phyloP scores from a whole-genome alignment of 2,797 vertebrate species.

The Acomys russatus region DNA sequence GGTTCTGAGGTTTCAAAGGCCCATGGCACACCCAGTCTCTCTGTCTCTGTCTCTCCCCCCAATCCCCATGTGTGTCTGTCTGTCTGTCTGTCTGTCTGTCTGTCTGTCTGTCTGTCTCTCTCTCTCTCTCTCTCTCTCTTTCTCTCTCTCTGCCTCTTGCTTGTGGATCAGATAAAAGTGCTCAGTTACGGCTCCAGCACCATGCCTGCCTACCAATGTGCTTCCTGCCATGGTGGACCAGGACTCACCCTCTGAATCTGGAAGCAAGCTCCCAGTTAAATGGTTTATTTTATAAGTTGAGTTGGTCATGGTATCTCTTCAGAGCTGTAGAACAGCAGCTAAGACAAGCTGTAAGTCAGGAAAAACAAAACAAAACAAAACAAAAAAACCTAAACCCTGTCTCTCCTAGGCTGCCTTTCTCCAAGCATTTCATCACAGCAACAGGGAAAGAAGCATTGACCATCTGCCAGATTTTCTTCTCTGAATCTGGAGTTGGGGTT shows the following conservation, averaged over 20 bases:
- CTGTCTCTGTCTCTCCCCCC: background rate
- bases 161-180: background rate
- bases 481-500: background rate
- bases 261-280: background rate
- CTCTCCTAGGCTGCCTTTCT: background rate
- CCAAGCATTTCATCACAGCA: background rate
- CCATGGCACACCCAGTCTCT: background rate
- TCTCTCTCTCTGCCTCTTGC: background rate
- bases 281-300: background rate
- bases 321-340: background rate
- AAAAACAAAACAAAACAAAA: no score
- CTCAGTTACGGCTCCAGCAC: background rate
- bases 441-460: background rate
- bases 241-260: background rate
- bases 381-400: background rate
- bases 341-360: background rate
- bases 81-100: no score
- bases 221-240: background rate
- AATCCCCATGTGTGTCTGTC: no score
- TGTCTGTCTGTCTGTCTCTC: no score
- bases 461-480: background rate
- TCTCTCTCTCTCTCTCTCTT: no score
- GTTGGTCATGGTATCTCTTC: background rate
- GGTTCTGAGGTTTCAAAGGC: background rate
- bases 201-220: background rate